These are phyloP conservation scores for Pempheris klunzingeri DNA, from an alignment of 2,797 vertebrate genomes.

Conservation along the genomic window DNA sequence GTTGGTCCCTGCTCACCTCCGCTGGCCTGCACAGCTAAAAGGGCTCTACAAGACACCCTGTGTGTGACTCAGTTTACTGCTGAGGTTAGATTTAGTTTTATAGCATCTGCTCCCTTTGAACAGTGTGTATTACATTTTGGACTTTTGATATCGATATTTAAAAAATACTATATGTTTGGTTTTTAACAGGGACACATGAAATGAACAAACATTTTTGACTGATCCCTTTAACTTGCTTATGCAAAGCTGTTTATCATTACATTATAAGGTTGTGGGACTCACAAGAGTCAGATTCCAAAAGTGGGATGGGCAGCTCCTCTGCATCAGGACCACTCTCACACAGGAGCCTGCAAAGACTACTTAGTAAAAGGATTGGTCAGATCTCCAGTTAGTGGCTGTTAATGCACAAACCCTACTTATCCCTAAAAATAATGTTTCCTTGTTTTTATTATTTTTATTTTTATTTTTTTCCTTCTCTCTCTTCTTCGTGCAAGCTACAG, in stretches of 20 bases:
- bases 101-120: background rate
- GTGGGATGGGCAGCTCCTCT: too few species aligned
- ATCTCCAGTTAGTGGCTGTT: too few species aligned
- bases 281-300: too few species aligned
- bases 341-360: too few species aligned
- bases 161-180: background rate
- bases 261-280: background rate
- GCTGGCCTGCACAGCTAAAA: slow-evolving; percentile 1
- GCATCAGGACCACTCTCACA: too few species aligned
- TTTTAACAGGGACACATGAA: background rate
- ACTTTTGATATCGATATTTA: background rate
- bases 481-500: too few species aligned
- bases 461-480: too few species aligned
- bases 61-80: background rate
- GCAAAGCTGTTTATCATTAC: background rate
- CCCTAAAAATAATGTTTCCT: too few species aligned
- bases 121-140: background rate
- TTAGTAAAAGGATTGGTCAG: too few species aligned
- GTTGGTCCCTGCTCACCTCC: slow-evolving; percentile 8
- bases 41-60: background rate
- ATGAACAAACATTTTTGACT: background rate
- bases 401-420: too few species aligned
- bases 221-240: background rate
- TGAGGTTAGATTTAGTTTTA: background rate
- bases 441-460: too few species aligned